A percentile compares a stretch with the other conserved stretches of the same genome.
Evolutionary conservation across 2,113 vertebrate genomes (phyloP).

Genomic region (Serilophus lunatus): DNA sequence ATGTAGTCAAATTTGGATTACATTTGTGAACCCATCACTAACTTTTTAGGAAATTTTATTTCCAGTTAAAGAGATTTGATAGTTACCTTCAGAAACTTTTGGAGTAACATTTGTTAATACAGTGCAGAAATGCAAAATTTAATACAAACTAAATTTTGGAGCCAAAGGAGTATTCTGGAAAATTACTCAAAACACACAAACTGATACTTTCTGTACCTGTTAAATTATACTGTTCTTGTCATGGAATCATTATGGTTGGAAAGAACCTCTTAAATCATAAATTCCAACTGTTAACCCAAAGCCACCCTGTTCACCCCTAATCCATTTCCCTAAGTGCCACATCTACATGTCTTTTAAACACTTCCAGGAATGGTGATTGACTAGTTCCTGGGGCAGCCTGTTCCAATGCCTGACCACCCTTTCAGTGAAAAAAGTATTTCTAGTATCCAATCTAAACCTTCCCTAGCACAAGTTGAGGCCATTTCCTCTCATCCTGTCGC

Average conservation of each 20-base stretch:
- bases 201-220: neutral
- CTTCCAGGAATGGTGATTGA: neutral
- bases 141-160: neutral
- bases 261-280: neutral
- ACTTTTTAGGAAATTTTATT: neutral
- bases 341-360: rapidly evolving
- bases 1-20: neutral
- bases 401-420: neutral
- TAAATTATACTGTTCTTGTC: neutral
- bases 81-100: neutral
- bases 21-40: neutral
- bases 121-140: neutral
- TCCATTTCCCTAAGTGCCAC: neutral
- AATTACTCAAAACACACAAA: neutral
- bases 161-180: neutral
- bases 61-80: neutral
- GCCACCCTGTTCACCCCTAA: neutral
- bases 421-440: neutral
- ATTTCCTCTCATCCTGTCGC: neutral
- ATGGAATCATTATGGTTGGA: neutral
- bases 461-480: neutral
- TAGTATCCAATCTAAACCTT: neutral
- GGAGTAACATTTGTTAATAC: neutral
- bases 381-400: neutral
- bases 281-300: neutral